Evolutionary conservation across 2,888 invertebrate genomes (phyloP), one percentile per base, ranked within the genome.

Genomic region (Nipponacmea schrenckii): DNA sequence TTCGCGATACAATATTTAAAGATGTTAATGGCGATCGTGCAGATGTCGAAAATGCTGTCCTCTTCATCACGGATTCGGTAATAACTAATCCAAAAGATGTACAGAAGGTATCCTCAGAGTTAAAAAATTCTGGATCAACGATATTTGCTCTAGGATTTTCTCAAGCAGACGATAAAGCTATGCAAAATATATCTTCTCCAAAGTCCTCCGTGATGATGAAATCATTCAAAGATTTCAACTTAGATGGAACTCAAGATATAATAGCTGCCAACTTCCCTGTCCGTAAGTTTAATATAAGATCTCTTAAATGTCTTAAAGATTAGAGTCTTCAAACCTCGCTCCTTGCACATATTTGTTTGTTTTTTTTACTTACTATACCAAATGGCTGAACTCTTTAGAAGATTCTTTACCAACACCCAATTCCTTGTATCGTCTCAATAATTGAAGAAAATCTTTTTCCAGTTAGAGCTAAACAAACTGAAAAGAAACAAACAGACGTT

Each of bases 41-140:
- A 0, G 77, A 79, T n/a, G 82, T 77, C 31, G 82, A 81, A 0
- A 82, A 84, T 67, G 79, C 79, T 5, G 71, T 83, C 27, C 69
- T 85, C 14, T 66, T 85, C 15, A 78, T 85, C 8, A 85, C 84
- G 0, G 83, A 84, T 67, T 67, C 79, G 0, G 80, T 79, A 64
- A 56, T 24, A 24, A 79, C 80, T 5, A 77, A 81, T 46, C 56
- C 74, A 0, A 74, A 78, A 44, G 71, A 74, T 0, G 44, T 62
- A 10, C 65, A 71, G 15, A 80, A 81, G 31, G 7, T 74, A 0
- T 76, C 76, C 31, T 78, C 83, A 0, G 77, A 81, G 0, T 71
- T 85, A 46, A 81, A 81, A 68, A 69, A 77, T 26, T 73, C 76
- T 10, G 78, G 81, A 17, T 73, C 78, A 1, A 81, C 80, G 66